Evolutionary conservation across 2,113 vertebrate species (phyloP).

Genomic region (Lasiurus cinereus): DNA sequence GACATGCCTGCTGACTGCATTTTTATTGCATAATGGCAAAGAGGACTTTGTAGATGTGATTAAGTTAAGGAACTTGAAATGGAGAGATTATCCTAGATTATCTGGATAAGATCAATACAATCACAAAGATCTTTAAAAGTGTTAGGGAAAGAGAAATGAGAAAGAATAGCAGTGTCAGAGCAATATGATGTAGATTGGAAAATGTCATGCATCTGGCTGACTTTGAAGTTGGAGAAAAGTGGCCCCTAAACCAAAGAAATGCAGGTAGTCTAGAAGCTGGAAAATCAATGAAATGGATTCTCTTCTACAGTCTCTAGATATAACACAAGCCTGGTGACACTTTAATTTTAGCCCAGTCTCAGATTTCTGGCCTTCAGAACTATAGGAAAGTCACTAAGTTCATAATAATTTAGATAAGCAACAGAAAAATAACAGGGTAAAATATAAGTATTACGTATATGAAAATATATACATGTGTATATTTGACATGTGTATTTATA

Average conservation of each 20-base stretch:
- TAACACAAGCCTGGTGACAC: background rate
- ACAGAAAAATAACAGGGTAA: background rate
- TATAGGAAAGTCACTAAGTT: background rate
- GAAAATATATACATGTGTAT: background rate
- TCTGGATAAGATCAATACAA: background rate
- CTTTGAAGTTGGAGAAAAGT: slow-evolving; percentile 8
- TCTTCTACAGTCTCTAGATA: background rate
- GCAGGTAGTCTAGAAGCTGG: background rate
- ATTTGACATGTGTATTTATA: background rate
- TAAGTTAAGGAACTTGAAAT: background rate
- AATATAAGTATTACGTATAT: background rate
- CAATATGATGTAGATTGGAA: background rate
- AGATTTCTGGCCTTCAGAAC: background rate
- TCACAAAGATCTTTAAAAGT: background rate
- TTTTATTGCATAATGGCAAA: background rate
- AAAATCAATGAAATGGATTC: background rate
- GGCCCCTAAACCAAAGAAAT: background rate
- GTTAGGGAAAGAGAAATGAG: background rate
- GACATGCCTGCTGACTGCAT: background rate
- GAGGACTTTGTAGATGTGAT: background rate
- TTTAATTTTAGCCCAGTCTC: background rate
- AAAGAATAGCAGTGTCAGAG: background rate
- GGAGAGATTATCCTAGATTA: background rate
- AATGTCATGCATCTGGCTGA: background rate
- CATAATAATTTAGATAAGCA: background rate